phyloP scores from a whole-genome alignment of 2,113 vertebrate species.

The Heterochromis multidens region DNA sequence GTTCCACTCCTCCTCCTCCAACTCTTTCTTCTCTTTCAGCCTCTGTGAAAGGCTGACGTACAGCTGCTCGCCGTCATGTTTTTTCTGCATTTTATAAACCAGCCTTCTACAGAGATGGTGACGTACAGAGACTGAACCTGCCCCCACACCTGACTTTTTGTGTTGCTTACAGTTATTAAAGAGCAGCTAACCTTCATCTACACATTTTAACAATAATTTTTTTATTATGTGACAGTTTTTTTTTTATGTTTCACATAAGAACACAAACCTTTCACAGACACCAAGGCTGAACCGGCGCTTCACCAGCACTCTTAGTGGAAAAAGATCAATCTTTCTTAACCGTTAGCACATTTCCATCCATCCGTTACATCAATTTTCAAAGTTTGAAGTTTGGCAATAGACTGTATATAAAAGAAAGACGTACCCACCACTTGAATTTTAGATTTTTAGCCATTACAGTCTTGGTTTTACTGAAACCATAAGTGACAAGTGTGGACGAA shows the following conservation, averaged over 20 bases:
- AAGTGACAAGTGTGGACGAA: background rate
- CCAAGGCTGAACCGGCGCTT: too few relatives aligned
- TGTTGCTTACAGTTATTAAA: background rate
- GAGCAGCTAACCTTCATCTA: background rate
- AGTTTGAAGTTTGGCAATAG: background rate
- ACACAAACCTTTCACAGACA: too few relatives aligned
- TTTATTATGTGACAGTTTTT: background rate
- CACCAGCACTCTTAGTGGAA: too few relatives aligned
- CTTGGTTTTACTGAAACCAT: background rate
- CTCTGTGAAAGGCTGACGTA: background rate
- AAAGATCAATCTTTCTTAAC: too few relatives aligned
- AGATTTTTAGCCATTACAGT: background rate
- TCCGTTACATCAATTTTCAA: too few relatives aligned
- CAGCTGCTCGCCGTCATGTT: background rate
- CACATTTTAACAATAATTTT: background rate
- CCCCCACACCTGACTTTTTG: background rate
- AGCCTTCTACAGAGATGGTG: background rate
- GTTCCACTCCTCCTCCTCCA: constrained; percentile 23
- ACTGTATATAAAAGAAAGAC: background rate
- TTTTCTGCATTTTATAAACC: background rate
- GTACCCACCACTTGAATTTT: background rate
- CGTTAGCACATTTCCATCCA: too few relatives aligned
- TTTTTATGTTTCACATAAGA: too few relatives aligned
- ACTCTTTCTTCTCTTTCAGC: background rate
- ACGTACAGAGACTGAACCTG: background rate